Base-by-base conservation (phyloP, 2,888 invertebrate genomes). In the Melanargia galathea region DNA sequence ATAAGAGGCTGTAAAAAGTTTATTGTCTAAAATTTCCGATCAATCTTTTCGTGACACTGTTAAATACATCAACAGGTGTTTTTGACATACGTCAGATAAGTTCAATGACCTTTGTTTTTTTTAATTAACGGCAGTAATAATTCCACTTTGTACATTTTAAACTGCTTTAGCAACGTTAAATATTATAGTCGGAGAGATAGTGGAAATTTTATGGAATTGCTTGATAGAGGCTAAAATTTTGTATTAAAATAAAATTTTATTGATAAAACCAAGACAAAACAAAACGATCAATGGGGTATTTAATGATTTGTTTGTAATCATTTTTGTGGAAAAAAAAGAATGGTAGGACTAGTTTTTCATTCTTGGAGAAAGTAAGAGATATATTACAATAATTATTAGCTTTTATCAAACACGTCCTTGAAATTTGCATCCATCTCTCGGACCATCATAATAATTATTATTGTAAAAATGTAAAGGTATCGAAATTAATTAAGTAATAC, bases 401-500 rank as follows among this genome's bases (percentile, higher is more conserved):
- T 46, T 22, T 11, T 46, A 46, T 46, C 20, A 46, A 46, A 11
- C 11, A 20, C 56, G 13, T 13, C 4, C n/a, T 33, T 13, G 40
- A 16, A 59, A 35, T 52, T 52, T 13, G 2, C 35, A 2, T 7
- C 20, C 52, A 20, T 18, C 52, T 52, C 20, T 35, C 7, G 20
- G 13, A 16, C 52, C 18, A 49, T 8, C n/a, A 63, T 58, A 57
- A 62, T 62, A 64, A 59, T 66, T 56, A 81, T 77, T 81, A 81
- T 77, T 81, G 78, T 82, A 81, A 79, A 81, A 72, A 72, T 75
- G 77, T 77, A 77, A 81, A 81, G 75, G 78, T 82, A 83, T 83
- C 80, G 83, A 84, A 86, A 86, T 86, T 86, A 88, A 85, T 80
- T 85, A 84, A 86, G 81, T 90, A 90, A 90, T 90, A 90, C 90